These are phyloP conservation scores for Paratilapia polleni DNA, from an alignment of 2,113 vertebrate species.

Conservation along the genomic window DNA sequence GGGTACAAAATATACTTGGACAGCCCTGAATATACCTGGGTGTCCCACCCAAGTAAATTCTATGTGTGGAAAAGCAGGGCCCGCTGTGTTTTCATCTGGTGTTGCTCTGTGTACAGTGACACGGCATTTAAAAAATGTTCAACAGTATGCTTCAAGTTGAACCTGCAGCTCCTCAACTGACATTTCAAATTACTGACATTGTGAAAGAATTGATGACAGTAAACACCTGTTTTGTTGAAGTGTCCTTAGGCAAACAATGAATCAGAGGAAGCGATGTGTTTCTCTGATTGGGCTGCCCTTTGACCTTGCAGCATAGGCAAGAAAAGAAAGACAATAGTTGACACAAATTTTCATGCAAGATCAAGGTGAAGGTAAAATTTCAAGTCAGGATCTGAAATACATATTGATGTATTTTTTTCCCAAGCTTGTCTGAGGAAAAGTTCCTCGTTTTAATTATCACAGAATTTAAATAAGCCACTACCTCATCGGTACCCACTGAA, in stretches of 20 bases:
- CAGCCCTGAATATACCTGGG: neutral
- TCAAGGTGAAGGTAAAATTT: conserved; percentile 3
- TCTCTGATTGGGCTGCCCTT: neutral
- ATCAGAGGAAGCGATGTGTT: neutral
- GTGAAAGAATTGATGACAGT: neutral
- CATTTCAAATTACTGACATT: neutral
- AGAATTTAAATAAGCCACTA: conserved; percentile 19
- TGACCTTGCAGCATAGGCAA: neutral
- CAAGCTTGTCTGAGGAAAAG: neutral
- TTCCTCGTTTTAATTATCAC: conserved; percentile 32
- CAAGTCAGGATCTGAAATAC: neutral
- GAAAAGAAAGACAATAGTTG: neutral
- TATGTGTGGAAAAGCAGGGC: neutral
- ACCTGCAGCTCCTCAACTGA: neutral
- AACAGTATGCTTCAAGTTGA: neutral
- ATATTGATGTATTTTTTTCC: neutral
- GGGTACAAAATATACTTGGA: neutral
- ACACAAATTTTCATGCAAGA: conserved; percentile 11
- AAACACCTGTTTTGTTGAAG: neutral
- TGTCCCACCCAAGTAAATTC: neutral
- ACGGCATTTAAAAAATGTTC: neutral
- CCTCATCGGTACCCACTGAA: neutral
- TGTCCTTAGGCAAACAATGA: neutral
- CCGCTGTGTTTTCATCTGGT: neutral
- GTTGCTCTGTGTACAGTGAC: neutral